Base-by-base conservation (phyloP, 2,797 vertebrate genomes). In the Meriones psammophilus region DNA sequence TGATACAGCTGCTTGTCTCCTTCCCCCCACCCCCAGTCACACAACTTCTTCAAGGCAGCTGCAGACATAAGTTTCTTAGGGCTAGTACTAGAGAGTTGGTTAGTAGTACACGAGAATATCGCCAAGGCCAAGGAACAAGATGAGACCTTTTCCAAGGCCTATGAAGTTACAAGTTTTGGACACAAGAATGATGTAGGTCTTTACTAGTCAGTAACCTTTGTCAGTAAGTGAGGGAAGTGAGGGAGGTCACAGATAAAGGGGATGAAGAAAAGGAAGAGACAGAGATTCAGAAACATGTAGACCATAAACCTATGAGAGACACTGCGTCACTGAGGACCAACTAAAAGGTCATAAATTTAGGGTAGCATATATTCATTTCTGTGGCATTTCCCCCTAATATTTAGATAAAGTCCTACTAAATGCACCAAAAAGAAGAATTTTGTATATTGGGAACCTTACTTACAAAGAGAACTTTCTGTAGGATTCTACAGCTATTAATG, bases 1-100 rank as follows among this genome's bases (percentile, higher is more conserved):
- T 90, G 66, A 69, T 92, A 24, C 68, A 89, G 95, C 68, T 58
- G 24, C 94, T 76, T 96, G 91, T 78, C 42, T 42, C 42, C 42
- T 88, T 0, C 0, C 50, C 14, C 42, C 42, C 42, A 5, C 88
- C 0, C 0, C 50, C 14, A 89, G 58, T 42, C 50, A 5, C 68
- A 7, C 76, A 68, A n/a, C 1, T 68, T 46, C n/a, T 97, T 58
- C 73, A 87, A 4, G 0, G 30, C 86, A 96, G 81, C 85, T 95
- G 0, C 46, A 91, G 96, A 95, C 62, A 86, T 18, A 28, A 46
- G 36, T 85, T 30, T 96, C 76, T 88, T 66, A 89, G 87, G n/a
- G 33, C 58, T 64, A 86, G 86, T 77, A 79, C 92, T 78, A 36
- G 18, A 86, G 39, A 81, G 15, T 88, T 92, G 81, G 62, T 22